Base-by-base conservation (phyloP, 2,888 invertebrate genomes). In the Nipponacmea schrenckii region DNA sequence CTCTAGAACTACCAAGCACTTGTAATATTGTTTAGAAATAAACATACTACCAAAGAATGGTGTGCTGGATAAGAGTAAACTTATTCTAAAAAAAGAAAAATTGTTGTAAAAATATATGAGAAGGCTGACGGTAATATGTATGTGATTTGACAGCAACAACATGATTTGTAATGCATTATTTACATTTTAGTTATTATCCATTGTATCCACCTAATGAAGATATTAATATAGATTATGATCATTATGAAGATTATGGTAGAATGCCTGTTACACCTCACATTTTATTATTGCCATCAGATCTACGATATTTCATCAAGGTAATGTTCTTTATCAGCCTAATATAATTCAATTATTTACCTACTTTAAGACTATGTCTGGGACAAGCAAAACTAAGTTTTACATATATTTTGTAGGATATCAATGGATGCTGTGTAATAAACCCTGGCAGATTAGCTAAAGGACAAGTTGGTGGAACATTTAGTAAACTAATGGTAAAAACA, bases 381-480 rank as follows among this genome's bases (percentile, higher is more conserved):
- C n/a, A n/a, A n/a, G n/a, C n/a, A n/a, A 14, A 48, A 48, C 48
- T 48, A 48, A 50, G 50, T 68, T 44, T 50, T 62, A 46, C 67
- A 67, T 74, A 71, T 80, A 74, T 76, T 81, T 91, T 91, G 17
- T 91, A 95, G 94, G 92, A 93, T 80, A 92, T 95, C 26, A 92
- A 93, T 81, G 94, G 93, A 1, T 94, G 94, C 81, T 90, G 95
- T 45, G 93, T 94, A 15, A 90, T 97, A 26, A 97, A 97, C 90
- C 96, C 97, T 0, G 96, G 95, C 80, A 92, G 93, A 73, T 87
- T 96, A 69, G 91, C 93, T 0, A 95, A 95, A 87, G 94, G 93
- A 45, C 89, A 91, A 15, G 92, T 91, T 39, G 94, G 94, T 5
- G 95, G 95, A 64, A 94, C 94, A 0, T 96, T 78, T 74, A 81